These are phyloP conservation scores for Aphelinus atriplicis DNA, from an alignment of 1,140 invertebrate species.

Conservation along the genomic window DNA sequence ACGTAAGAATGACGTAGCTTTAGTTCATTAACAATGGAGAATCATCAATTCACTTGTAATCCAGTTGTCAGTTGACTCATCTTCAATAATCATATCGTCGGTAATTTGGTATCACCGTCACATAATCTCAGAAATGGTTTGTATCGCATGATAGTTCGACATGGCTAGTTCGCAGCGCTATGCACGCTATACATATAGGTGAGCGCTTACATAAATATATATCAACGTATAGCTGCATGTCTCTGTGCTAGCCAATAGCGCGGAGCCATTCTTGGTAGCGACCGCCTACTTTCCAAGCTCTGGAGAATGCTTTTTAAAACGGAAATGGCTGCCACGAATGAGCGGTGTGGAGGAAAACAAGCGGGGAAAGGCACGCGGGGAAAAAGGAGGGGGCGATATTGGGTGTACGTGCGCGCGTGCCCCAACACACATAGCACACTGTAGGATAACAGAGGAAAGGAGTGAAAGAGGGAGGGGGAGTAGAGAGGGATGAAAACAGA, in stretches of 20 bases:
- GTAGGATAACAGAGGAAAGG: neutral
- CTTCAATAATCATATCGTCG: too few relatives aligned
- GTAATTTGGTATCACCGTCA: too few relatives aligned
- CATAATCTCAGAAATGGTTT: too few relatives aligned
- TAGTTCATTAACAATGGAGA: too few relatives aligned
- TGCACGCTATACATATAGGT: neutral
- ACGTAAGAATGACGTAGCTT: too few relatives aligned
- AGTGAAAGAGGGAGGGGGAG: neutral
- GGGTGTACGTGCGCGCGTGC: too few relatives aligned
- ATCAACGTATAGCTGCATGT: slow-evolving; percentile 12
- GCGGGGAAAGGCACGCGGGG: slow-evolving; percentile 13
- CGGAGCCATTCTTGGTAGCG: slow-evolving; percentile 25
- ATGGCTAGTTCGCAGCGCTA: too few relatives aligned
- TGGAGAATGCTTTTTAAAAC: slow-evolving; percentile 43
- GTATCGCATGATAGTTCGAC: too few relatives aligned
- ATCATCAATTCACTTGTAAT: too few relatives aligned
- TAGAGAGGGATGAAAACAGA: too few relatives aligned
- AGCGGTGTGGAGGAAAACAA: slow-evolving; percentile 31
- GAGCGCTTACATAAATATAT: slow-evolving; percentile 18
- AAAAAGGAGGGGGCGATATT: neutral
- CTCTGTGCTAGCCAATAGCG: slow-evolving; percentile 35
- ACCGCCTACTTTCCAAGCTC: slow-evolving; percentile 41
- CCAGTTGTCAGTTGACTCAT: too few relatives aligned
- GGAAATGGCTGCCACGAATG: slow-evolving; percentile 44
- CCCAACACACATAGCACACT: too few relatives aligned